Conservation (phyloP, 1,140 invertebrate species). For the Tyrophagus putrescentiae region DNA sequence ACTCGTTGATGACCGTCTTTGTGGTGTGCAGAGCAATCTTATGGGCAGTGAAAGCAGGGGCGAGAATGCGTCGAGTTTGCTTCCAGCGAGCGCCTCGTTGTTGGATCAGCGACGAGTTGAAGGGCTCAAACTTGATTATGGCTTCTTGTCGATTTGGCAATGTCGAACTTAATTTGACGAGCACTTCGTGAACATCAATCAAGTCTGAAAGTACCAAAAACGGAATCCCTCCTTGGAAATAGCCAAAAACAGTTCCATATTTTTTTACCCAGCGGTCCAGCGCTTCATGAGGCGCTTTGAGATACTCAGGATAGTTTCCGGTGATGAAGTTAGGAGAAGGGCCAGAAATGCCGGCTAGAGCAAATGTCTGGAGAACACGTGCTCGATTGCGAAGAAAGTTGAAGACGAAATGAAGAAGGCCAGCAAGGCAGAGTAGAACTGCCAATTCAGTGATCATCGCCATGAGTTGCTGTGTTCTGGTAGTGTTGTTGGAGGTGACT, state of each 20-base stretch:
- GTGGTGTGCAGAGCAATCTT: no score
- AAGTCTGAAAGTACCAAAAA: not conserved
- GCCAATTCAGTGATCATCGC: not conserved
- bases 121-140: not conserved
- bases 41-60: no score
- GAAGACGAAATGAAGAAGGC: not conserved
- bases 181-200: not conserved
- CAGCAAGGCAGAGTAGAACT: not conserved
- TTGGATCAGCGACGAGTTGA: no score
- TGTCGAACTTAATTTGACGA: not conserved
- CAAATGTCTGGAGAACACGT: no score
- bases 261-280: not conserved
- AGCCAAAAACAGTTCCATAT: conserved; percentile 1
- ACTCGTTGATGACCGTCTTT: no score
- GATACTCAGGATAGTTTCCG: not conserved
- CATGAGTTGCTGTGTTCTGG: no score
- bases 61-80: no score
- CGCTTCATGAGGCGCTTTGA: not conserved
- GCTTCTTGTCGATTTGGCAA: not conserved
- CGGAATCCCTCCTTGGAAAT: not conserved
- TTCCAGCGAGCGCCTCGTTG: no score
- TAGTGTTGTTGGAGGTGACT: no score
- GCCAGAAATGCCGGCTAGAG: not conserved
- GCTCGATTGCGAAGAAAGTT: not conserved
- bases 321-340: not conserved